Evolutionary conservation across 2,797 vertebrate species (phyloP), one percentile per base, ranked within the genome.

Genomic region (Tokudaia tokunoshimensis): DNA sequence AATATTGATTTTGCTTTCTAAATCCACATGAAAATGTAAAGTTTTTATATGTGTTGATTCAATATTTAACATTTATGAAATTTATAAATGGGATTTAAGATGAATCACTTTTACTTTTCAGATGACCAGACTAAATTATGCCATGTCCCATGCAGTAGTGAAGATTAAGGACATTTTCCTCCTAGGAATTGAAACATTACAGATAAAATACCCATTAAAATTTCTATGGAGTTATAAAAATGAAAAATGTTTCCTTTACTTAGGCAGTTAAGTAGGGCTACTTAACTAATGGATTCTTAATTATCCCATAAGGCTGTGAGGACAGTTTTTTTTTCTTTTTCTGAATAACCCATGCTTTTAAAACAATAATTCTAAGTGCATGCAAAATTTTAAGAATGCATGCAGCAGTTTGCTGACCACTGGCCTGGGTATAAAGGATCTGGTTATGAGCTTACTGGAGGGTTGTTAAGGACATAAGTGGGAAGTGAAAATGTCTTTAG

Each of bases 141-240:
- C 88, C 47, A 55, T 95, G 92, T 96, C 41, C 55, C 85, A 29
- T 75, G 65, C 2, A 37, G 5, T 14, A 90, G 78, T 96, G 67
- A 87, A 87, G 72, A 96, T 86, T 88, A 96, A 96, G 41, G 37
- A 79, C 13, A 85, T 79, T 89, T 93, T 29, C 72, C 29, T 91
- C 72, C 20, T 75, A 94, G 65, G 92, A 96, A 94, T 12, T 93
- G 95, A 97, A 97, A 94, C 81, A 44, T 85, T 94, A 89, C 44
- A 90, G 91, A 95, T 94, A 96, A 97, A 97, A 95, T 93, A 37
- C 19, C 61, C 85, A 95, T 97, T 97, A 96, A 84, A 95, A 87
- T 95, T 70, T 89, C 92, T 88, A 86, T 65, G 15, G 85, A 52
- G 61, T 89, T 91, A 84, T 96, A 94, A 96, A 97, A 95, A 89